Conservation (phyloP, 2,113 vertebrate species). For the Lethenteron camtschaticum region DNA sequence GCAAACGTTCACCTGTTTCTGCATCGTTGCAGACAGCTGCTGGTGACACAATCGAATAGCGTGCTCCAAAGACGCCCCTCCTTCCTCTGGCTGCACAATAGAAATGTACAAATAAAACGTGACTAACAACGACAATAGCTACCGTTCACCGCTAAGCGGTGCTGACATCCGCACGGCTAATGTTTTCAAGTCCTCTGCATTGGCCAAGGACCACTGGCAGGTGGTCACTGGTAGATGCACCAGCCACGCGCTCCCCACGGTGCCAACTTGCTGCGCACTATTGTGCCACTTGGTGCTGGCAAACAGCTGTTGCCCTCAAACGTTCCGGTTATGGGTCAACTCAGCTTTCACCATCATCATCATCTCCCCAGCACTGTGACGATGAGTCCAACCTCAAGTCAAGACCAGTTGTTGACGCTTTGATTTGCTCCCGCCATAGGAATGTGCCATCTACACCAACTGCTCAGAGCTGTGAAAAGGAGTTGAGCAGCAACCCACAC, state of each 20-base stretch:
- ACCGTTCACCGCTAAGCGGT: background rate
- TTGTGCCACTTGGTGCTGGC: background rate
- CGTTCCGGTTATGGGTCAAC: no score
- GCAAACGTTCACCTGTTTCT: constrained; percentile 54
- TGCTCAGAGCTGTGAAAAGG: no score
- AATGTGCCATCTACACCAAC: no score
- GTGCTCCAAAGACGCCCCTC: constrained; percentile 79
- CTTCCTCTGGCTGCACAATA: constrained; percentile 51
- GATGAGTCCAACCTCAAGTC: no score
- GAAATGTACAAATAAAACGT: background rate
- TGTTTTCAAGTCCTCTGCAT: background rate
- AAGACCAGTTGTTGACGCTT: no score
- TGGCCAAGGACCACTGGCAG: background rate
- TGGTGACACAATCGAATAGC: constrained; percentile 96
- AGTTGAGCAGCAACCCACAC: no score
- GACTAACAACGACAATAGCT: background rate
- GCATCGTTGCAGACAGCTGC: constrained; percentile 61
- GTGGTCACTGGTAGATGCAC: background rate
- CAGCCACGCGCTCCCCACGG: background rate
- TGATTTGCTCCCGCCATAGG: no score
- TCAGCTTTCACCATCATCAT: no score
- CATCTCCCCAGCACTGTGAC: no score
- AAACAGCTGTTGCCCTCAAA: background rate
- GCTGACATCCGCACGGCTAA: no score
- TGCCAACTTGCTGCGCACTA: background rate